A percentile compares a stretch with the other conserved stretches of the same genome.
Evolutionary conservation across 2,797 vertebrate species (phyloP).

Genomic region (Pseudomugil gertrudae): DNA sequence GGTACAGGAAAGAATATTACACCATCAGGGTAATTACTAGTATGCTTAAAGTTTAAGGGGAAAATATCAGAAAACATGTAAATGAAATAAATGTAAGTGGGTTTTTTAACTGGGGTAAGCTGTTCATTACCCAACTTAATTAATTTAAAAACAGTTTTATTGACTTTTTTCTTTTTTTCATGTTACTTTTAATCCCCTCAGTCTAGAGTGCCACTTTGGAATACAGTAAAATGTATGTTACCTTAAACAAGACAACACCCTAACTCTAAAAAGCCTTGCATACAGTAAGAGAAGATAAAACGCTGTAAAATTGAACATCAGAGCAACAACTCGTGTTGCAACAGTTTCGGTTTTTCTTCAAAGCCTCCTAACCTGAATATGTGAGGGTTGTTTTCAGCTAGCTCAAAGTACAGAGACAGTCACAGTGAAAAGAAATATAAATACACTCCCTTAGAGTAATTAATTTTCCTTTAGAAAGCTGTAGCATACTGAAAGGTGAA

Average conservation of each 20-base stretch:
- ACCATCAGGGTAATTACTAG: constrained; percentile 36
- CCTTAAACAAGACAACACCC: constrained; percentile 31
- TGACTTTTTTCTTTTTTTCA: constrained; percentile 10
- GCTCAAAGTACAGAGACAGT: constrained; percentile 18
- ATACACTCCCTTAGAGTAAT: neutral
- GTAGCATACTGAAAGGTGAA: constrained; percentile 10
- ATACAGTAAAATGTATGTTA: constrained; percentile 2
- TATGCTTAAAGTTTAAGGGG: constrained; percentile 9
- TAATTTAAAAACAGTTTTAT: constrained; percentile 18
- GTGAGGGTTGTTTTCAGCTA: constrained; percentile 9
- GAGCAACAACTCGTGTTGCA: neutral
- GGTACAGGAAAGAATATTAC: constrained; percentile 38
- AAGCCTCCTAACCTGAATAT: constrained; percentile 12
- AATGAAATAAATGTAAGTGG: constrained; percentile 29
- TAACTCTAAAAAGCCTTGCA: constrained; percentile 10
- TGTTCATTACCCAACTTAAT: constrained; percentile 6
- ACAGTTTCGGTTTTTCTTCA: neutral
- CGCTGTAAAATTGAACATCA: neutral
- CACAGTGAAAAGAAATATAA: constrained; percentile 14
- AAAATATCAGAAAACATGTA: constrained; percentile 3
- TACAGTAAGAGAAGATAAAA: constrained; percentile 1
- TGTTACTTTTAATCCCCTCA: constrained; percentile 34
- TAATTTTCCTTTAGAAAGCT: constrained; percentile 8
- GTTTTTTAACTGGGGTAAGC: neutral
- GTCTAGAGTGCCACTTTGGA: constrained; percentile 11